Evolutionary conservation across 2,888 invertebrate species (phyloP).

Genomic region (Agonopterix arenella): DNA sequence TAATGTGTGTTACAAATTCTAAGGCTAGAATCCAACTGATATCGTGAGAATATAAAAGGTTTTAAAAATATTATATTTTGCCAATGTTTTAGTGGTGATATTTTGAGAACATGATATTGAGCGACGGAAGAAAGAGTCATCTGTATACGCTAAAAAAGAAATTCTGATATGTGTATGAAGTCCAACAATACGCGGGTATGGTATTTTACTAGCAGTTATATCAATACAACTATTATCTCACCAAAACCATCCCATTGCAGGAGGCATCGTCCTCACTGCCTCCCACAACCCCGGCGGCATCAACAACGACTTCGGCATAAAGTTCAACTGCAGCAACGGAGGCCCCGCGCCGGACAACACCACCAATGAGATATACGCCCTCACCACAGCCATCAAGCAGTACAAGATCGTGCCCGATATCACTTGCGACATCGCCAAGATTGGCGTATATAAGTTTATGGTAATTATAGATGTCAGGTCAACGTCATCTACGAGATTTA

Average conservation of each 20-base stretch:
- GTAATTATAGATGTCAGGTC: conserved; percentile 72
- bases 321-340: conserved; percentile 98
- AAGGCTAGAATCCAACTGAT: too few relatives aligned
- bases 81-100: too few relatives aligned
- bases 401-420: conserved; percentile 90
- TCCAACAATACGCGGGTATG: too few relatives aligned
- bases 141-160: too few relatives aligned
- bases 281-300: conserved; percentile 99
- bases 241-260: conserved; percentile 46
- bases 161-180: too few relatives aligned
- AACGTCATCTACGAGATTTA: conserved; percentile 92
- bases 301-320: conserved; percentile 98
- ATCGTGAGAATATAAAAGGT: too few relatives aligned
- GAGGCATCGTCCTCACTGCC: conserved; percentile 98
- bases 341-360: conserved; percentile 96
- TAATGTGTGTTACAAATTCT: too few relatives aligned
- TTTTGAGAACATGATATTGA: too few relatives aligned
- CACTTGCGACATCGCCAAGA: conserved; percentile 83
- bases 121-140: too few relatives aligned
- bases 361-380: conserved; percentile 91
- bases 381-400: conserved; percentile 85
- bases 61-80: too few relatives aligned
- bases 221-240: background rate
- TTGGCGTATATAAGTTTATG: conserved; percentile 81
- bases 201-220: too few relatives aligned